Conservation (phyloP, 2,888 invertebrate species). For the Sclerodermus sp. region DNA sequence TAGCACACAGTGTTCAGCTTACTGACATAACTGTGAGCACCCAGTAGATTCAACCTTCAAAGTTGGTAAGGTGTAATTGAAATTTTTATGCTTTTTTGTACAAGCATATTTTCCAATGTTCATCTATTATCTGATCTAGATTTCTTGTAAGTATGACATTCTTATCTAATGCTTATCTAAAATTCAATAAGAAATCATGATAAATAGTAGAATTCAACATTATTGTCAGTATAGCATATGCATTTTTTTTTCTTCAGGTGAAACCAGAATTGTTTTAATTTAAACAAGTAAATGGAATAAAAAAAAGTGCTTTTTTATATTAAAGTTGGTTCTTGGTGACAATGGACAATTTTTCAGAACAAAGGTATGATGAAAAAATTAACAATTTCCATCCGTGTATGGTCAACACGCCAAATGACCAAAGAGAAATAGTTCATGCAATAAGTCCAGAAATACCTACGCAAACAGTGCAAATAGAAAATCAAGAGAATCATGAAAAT, state of each 20-base stretch:
- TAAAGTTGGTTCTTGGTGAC: slow-evolving; percentile 11
- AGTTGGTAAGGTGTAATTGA: too few relatives aligned
- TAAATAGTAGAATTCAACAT: slow-evolving; percentile 21
- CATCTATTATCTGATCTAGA: slow-evolving; percentile 44
- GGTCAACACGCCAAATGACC: slow-evolving; percentile 39
- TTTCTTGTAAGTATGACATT: slow-evolving; percentile 16
- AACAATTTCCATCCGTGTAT: slow-evolving; percentile 51
- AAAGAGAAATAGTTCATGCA: slow-evolving; percentile 39
- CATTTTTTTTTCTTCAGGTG: slow-evolving; percentile 2
- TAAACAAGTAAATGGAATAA: not conserved
- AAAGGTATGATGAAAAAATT: slow-evolving; percentile 47
- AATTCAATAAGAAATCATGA: slow-evolving; percentile 33
- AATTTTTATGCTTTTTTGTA: too few relatives aligned
- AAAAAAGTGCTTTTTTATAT: not conserved
- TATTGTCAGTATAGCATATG: slow-evolving; percentile 10
- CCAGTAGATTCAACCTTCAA: too few relatives aligned
- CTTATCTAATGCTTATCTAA: slow-evolving; percentile 41
- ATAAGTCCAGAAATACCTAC: slow-evolving; percentile 31
- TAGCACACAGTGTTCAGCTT: too few relatives aligned
- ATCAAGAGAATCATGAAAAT: slow-evolving; percentile 37
- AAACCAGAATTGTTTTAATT: not conserved
- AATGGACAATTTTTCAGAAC: slow-evolving; percentile 49
- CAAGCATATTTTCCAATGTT: slow-evolving; percentile 8
- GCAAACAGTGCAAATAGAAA: slow-evolving; percentile 31
- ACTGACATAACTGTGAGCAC: too few relatives aligned